Evolutionary conservation across 2,797 vertebrate genomes (phyloP), one percentile per base, ranked within the genome.

Genomic region (Chelmon rostratus): DNA sequence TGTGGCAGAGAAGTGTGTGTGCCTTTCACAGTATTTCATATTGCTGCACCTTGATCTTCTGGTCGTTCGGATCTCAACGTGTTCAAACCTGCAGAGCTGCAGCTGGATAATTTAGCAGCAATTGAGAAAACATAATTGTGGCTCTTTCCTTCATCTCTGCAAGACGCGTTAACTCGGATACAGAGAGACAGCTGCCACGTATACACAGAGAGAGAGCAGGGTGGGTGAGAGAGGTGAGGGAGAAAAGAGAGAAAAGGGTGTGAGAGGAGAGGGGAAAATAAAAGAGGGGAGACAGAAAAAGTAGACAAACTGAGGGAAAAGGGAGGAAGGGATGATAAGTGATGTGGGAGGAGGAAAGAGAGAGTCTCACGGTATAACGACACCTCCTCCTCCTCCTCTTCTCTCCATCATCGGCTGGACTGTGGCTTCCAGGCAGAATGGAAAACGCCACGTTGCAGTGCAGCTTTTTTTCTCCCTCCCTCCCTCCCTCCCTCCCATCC

Each of bases 401-500:
- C 81, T 72, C 76, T 71, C 49, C 88, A 62, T 86, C 83, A 62
- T 78, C 61, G 49, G 72, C 67, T 86, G 79, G 62, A 77, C 86
- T 66, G 67, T 33, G 67, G 67, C 69, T 78, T 83, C 79, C 68
- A 85, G 82, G 37, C 91, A 89, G 89, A 86, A 91, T 90, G 93
- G 93, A 95, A 95, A 96, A 93, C 8, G 95, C 95, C 95, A 96
- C 95, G 95, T 96, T 89, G 94, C 94, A 94, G 67, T 12, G 76
- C 73, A 67, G 54, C 9, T 19, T 79, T 78, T 84, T 79, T 76
- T 58, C 31, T 38, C 49, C 13, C 23, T 64, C 23, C 21, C 81
- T 76, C 73, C 28, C 38, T 28, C 62, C 69, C 78, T 84, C 50
- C 74, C 84, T 92, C 90, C 90, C 92, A 92, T 96, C 96, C 97